Conservation (phyloP, 2,113 vertebrate species). For the Malaclemys terrapin region DNA sequence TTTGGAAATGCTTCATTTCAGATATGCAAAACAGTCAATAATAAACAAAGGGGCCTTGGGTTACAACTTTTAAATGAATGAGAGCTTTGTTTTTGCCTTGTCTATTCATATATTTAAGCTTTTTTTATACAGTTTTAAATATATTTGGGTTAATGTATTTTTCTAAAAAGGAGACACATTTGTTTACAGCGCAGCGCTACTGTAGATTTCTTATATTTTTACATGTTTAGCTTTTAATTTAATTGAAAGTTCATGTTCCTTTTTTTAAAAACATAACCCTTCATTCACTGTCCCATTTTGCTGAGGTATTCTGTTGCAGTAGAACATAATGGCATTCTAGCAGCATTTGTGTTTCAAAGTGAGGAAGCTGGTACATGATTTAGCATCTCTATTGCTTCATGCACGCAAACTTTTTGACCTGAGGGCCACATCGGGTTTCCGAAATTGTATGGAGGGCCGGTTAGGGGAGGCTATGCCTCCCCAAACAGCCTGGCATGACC, state of each 20-base stretch:
- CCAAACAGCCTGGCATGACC: too few species aligned
- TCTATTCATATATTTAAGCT: slow-evolving; percentile 58
- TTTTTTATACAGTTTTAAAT: slow-evolving; percentile 63
- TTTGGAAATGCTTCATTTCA: slow-evolving; percentile 56
- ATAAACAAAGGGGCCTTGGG: slow-evolving; percentile 62
- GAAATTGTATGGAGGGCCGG: too few species aligned
- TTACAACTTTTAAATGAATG: slow-evolving; percentile 67
- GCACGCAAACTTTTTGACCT: too few species aligned
- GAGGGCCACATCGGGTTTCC: too few species aligned
- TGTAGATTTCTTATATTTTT: neutral
- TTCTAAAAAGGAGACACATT: neutral
- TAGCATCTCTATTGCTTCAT: neutral
- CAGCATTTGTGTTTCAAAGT: neutral
- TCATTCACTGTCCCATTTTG: neutral
- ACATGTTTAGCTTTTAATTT: slow-evolving; percentile 7
- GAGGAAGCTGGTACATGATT: neutral
- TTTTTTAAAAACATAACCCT: slow-evolving; percentile 23
- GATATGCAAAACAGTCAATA: slow-evolving; percentile 56
- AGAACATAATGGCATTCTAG: slow-evolving; percentile 14
- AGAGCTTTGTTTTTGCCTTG: slow-evolving; percentile 69
- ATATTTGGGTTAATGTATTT: slow-evolving; percentile 3
- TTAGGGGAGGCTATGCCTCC: too few species aligned
- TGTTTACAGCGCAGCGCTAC: neutral
- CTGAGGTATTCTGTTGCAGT: slow-evolving; percentile 16
- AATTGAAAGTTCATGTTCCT: slow-evolving; percentile 48